These are phyloP conservation scores for Lates japonicus DNA, from an alignment of 2,797 vertebrate genomes.

Conservation along the genomic window DNA sequence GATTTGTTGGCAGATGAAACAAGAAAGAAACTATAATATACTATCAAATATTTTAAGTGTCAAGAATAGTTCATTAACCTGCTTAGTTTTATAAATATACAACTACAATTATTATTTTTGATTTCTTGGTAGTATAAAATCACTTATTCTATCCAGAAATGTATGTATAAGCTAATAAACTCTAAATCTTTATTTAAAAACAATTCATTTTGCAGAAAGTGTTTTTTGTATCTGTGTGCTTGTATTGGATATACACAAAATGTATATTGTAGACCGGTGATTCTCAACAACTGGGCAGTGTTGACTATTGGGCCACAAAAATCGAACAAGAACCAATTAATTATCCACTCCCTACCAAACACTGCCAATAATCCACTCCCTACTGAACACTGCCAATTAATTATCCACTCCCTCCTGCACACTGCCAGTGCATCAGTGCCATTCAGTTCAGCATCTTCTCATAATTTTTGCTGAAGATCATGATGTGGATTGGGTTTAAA, in stretches of 20 bases:
- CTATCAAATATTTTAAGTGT: conserved; percentile 82
- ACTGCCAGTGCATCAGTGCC: too few relatives aligned
- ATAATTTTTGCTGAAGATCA: too few relatives aligned
- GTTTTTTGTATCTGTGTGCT: not conserved
- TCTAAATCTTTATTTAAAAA: conserved; percentile 81
- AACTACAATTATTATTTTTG: conserved; percentile 85
- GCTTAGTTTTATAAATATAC: conserved; percentile 87
- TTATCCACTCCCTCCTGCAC: too few relatives aligned
- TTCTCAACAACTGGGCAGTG: not conserved
- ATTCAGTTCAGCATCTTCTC: too few relatives aligned
- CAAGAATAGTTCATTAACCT: conserved; percentile 84
- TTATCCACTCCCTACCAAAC: too few relatives aligned
- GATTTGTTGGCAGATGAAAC: conserved; percentile 75
- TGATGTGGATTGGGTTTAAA: too few relatives aligned
- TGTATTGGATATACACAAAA: not conserved
- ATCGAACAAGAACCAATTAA: too few relatives aligned
- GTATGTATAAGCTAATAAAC: conserved; percentile 85
- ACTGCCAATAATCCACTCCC: too few relatives aligned
- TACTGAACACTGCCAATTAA: too few relatives aligned
- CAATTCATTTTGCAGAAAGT: not conserved
- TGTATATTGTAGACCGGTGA: not conserved
- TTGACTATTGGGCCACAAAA: too few relatives aligned
- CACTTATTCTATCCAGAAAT: conserved; percentile 83
- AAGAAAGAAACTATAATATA: conserved; percentile 71
- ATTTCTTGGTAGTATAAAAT: conserved; percentile 82